These are phyloP conservation scores for Sisyra terminalis DNA, from an alignment of 2,888 invertebrate genomes.

Conservation along the genomic window DNA sequence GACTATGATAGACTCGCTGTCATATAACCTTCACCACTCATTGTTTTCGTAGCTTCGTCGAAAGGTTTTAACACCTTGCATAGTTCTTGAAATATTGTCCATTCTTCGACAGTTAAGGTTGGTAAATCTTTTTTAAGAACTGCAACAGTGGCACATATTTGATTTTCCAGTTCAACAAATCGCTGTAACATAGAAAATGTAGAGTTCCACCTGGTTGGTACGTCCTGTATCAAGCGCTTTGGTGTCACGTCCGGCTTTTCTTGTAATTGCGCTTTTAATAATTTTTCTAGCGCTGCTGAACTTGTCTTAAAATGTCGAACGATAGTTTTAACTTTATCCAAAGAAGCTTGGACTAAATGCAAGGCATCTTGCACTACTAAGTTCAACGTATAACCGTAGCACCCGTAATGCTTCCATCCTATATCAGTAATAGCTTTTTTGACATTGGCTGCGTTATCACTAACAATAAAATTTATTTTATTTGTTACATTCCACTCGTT, in stretches of 20 bases:
- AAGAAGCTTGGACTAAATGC: not conserved
- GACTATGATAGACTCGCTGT: too few relatives aligned
- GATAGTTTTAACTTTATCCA: conserved; percentile 5
- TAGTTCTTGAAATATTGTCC: not conserved
- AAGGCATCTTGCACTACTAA: not conserved
- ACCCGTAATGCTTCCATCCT: conserved; percentile 1
- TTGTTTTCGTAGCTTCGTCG: not conserved
- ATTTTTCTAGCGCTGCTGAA: conserved; percentile 12
- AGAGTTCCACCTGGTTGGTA: conserved; percentile 15
- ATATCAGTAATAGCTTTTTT: not conserved
- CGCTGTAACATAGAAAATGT: conserved; percentile 14
- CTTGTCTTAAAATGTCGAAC: conserved; percentile 16
- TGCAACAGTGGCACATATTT: conserved; percentile 13
- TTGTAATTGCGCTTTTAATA: conserved; percentile 14
- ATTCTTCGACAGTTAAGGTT: not conserved
- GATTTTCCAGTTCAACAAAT: conserved; percentile 13
- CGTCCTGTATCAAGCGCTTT: conserved; percentile 16
- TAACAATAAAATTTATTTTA: not conserved
- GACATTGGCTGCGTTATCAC: conserved; percentile 2
- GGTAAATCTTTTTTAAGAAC: conserved; percentile 9
- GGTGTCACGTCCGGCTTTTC: conserved; percentile 11
- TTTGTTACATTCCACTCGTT: not conserved
- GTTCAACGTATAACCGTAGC: not conserved
- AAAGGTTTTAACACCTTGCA: not conserved
- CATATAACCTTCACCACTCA: not conserved